A percentile compares a stretch with the other conserved stretches of the same genome.
These are phyloP conservation scores for Clarias laeviceps DNA, from an alignment of 2,797 vertebrate species.

Conservation along the genomic window DNA sequence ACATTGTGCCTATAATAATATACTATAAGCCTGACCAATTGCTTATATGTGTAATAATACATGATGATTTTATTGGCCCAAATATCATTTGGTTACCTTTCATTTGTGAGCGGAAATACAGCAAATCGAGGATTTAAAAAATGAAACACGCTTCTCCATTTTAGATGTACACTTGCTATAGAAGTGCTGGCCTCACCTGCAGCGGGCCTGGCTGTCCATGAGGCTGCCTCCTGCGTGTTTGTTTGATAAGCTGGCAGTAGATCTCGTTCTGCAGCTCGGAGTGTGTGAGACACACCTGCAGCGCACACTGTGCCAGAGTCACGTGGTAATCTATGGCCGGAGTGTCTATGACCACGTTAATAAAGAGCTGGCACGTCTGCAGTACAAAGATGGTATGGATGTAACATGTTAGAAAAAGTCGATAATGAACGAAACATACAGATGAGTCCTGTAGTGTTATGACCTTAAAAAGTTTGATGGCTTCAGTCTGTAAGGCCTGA, in stretches of 20 bases:
- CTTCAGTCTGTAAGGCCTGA: conserved; percentile 94
- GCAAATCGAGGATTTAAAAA: neutral
- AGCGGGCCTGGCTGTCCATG: conserved; percentile 85
- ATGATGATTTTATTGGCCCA: neutral
- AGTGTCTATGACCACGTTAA: conserved; percentile 94
- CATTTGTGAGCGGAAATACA: neutral
- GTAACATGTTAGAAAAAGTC: neutral
- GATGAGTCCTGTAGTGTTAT: conserved; percentile 10
- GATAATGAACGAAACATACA: neutral
- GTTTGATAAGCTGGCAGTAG: conserved; percentile 96
- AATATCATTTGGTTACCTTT: neutral
- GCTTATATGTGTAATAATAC: neutral
- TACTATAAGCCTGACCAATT: no score
- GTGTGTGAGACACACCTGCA: conserved; percentile 94
- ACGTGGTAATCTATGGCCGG: conserved; percentile 98
- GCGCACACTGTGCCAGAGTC: conserved; percentile 93
- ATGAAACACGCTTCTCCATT: neutral
- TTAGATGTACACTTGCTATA: neutral
- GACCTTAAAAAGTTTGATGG: conserved; percentile 97
- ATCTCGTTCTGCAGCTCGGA: conserved; percentile 97
- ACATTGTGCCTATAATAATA: neutral
- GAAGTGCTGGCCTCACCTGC: conserved; percentile 78
- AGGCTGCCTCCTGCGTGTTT: conserved; percentile 86
- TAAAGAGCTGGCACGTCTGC: conserved; percentile 97
- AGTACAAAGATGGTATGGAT: conserved; percentile 36